A percentile compares a stretch with the other conserved stretches of the same genome.
Evolutionary conservation across 2,113 vertebrate species (phyloP).

Genomic region (Phocoena phocoena): DNA sequence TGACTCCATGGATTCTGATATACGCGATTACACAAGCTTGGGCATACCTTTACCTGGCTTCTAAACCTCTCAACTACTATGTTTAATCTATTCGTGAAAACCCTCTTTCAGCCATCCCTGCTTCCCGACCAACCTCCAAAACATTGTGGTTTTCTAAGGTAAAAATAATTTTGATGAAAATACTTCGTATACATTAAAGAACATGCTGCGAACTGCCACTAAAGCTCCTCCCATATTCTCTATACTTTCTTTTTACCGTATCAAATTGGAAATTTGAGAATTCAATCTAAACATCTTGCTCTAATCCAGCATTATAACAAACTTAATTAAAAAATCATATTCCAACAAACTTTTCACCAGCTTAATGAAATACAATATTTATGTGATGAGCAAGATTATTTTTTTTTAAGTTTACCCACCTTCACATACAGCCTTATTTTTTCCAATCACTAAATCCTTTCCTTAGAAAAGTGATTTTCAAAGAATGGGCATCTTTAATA

Average conservation of each 20-base stretch:
- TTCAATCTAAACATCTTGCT: background rate
- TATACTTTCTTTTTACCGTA: background rate
- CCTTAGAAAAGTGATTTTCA: background rate
- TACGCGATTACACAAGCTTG: background rate
- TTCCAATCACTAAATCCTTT: background rate
- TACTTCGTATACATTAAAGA: background rate
- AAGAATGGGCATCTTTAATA: background rate
- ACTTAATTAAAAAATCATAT: background rate
- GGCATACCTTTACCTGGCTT: background rate
- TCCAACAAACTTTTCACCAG: background rate
- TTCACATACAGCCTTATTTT: background rate
- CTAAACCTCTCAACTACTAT: background rate
- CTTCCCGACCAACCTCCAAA: background rate
- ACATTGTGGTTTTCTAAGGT: background rate
- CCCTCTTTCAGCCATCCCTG: background rate
- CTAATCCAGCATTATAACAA: background rate
- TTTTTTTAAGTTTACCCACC: background rate
- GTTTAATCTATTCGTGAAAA: background rate
- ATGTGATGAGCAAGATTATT: background rate
- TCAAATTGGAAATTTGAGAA: constrained; percentile 1
- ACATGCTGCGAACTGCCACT: background rate
- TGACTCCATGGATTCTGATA: background rate
- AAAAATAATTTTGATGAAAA: constrained; percentile 10
- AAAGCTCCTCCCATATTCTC: background rate
- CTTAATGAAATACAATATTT: constrained; percentile 5